Evolutionary conservation across 2,888 invertebrate species (phyloP), one percentile per base, ranked within the genome.

Genomic region (Calephelis perditalis): DNA sequence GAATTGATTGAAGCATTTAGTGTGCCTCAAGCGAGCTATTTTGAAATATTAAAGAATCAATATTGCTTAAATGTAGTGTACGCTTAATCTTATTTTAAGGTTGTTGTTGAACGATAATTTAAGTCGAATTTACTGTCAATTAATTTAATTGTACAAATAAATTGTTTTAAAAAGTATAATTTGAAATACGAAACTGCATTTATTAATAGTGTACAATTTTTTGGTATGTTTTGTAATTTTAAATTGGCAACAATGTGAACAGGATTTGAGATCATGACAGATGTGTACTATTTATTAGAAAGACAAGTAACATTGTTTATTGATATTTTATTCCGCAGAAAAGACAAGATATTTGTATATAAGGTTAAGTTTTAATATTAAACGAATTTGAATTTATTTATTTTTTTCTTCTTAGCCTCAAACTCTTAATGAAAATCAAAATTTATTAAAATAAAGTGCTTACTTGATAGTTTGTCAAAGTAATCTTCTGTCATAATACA

Each of bases 61-160:
- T 36, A 7, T 35, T 54, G 36, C 52, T 54, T 36, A 11, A 54
- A 54, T 36, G 52, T 54, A 54, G 52, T 36, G 52, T 11, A 54
- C 36, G n/a, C n/a, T 54, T 54, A 54, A 7, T 54, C n/a, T 54
- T 54, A n/a, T 47, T 36, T 45, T 49, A 37, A 49, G 58, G 26
- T 56, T 60, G 47, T 56, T 60, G 37, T 47, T 56, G 8, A 36
- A 15, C 8, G 55, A 55, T 45, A 7, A 26, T 45, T 55, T 55
- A 56, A 43, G 60, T 56, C 56, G 47, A 60, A 60, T 59, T 55
- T 59, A 44, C 40, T 60, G 60, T 60, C 60, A 60, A 47, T 60
- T 56, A 46, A 40, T 60, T 60, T 55, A 56, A 56, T 40, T 26
- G 46, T 56, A 59, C 45, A 52, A 52, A 59, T 15, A 52, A 43